phyloP scores from a whole-genome alignment of 2,113 vertebrate genomes.

The Pogonocichla stellata region DNA sequence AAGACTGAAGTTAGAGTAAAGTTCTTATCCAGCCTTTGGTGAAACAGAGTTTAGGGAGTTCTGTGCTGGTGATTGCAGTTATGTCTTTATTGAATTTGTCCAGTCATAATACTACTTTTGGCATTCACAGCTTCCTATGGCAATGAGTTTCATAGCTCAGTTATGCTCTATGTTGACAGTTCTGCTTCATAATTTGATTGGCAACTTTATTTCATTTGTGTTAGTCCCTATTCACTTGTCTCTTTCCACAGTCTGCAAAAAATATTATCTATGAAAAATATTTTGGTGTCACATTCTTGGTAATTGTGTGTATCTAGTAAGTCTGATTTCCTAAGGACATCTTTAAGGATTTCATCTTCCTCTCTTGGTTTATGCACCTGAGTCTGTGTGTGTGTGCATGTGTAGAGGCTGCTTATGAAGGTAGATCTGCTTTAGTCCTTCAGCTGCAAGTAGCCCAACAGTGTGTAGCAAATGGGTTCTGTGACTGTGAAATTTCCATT shows the following conservation, averaged over 20 bases:
- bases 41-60: background rate
- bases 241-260: background rate
- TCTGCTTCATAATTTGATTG: background rate
- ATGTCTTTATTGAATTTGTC: background rate
- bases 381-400: background rate
- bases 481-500: slow-evolving; percentile 37
- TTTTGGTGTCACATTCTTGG: background rate
- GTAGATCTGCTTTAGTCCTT: background rate
- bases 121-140: background rate
- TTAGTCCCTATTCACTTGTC: background rate
- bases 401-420: background rate
- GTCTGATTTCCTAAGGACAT: background rate
- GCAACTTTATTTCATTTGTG: background rate
- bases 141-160: background rate
- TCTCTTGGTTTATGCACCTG: background rate
- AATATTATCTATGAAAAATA: background rate
- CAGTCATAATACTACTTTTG: background rate
- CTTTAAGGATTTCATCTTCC: background rate
- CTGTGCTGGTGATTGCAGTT: background rate
- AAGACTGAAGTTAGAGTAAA: background rate
- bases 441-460: background rate
- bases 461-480: background rate
- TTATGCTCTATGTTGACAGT: background rate
- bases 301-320: background rate
- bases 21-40: background rate